Evolutionary conservation across 2,113 vertebrate genomes (phyloP).

Genomic region (Nyctereutes procyonoides): DNA sequence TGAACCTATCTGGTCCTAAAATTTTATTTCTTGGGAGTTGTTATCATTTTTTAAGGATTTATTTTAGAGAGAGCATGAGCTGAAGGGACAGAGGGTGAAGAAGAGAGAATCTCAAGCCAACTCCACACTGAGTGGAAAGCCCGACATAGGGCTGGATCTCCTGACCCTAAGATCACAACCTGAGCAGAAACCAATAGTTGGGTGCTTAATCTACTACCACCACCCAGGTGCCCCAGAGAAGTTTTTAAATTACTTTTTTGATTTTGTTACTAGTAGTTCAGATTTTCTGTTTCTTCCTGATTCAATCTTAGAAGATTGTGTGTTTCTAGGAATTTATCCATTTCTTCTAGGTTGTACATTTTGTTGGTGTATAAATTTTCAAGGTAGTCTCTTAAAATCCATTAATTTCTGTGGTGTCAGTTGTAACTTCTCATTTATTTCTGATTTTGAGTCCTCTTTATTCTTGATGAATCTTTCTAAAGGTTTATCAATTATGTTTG

Average conservation of each 20-base stretch:
- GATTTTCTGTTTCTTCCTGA: neutral
- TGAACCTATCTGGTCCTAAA: neutral
- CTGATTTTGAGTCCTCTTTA: neutral
- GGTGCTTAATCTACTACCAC: neutral
- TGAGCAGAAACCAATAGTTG: neutral
- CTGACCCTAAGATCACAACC: neutral
- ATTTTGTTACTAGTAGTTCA: neutral
- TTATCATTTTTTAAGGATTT: neutral
- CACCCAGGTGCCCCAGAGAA: neutral
- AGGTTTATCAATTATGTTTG: neutral
- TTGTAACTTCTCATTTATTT: neutral
- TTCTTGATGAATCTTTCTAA: neutral
- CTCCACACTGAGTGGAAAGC: neutral
- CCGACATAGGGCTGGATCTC: neutral
- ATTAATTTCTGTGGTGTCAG: neutral
- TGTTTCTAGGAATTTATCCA: neutral
- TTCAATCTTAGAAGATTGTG: neutral
- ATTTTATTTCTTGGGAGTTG: neutral
- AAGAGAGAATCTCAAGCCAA: neutral
- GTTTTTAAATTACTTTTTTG: neutral
- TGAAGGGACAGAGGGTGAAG: neutral
- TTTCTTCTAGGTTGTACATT: neutral
- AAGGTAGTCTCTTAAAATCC: neutral
- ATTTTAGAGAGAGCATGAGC: neutral
- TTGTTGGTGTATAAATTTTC: neutral